Evolutionary conservation across 92 coral and sea anemone species (phyloP).

Genomic region (Umimayanthus chanpuru): DNA sequence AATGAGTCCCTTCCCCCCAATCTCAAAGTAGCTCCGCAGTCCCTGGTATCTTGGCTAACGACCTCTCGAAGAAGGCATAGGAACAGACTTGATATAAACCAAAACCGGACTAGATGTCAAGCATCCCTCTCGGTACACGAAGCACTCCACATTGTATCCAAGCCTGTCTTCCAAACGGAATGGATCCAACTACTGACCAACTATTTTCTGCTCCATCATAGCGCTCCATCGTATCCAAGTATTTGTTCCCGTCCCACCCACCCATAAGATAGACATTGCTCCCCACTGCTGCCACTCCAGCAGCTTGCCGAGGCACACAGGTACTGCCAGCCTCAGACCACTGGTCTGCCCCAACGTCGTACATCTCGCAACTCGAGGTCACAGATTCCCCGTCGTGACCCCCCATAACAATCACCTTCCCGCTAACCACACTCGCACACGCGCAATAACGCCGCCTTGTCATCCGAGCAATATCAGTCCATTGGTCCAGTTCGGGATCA

Average conservation of each 20-base stretch:
- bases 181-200: constrained; percentile 49
- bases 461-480: constrained; percentile 66
- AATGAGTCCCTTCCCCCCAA: no score
- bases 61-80: no score
- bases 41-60: no score
- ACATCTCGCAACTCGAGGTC: constrained; percentile 77
- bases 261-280: constrained; percentile 69
- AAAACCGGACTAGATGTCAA: background rate
- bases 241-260: constrained; percentile 59
- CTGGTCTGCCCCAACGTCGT: constrained; percentile 52
- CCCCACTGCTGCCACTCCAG: constrained; percentile 64
- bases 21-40: no score
- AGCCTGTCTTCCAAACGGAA: constrained; percentile 63
- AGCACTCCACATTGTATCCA: constrained; percentile 69
- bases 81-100: background rate
- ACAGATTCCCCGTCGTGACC: constrained; percentile 61
- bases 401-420: constrained; percentile 67
- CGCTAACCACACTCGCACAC: constrained; percentile 56
- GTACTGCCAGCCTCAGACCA: constrained; percentile 71
- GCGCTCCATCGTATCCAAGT: constrained; percentile 65
- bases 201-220: constrained; percentile 59
- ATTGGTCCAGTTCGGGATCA: constrained; percentile 54
- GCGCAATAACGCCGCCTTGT: constrained; percentile 61
- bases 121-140: constrained; percentile 47
- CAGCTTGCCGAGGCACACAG: constrained; percentile 71